Evolutionary conservation across 2,888 invertebrate species (phyloP).

Genomic region (Aethes cnicana): DNA sequence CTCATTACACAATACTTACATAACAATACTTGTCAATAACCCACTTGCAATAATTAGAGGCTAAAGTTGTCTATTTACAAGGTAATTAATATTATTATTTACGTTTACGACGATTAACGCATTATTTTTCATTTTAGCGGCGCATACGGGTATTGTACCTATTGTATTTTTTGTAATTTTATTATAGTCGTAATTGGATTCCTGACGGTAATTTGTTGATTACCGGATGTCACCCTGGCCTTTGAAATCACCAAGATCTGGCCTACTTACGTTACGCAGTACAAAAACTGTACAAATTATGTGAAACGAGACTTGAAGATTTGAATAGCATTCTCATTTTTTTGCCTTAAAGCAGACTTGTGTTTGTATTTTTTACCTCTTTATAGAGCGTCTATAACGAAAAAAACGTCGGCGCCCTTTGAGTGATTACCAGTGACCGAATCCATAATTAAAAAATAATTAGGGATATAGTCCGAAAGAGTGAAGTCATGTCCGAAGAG

Average conservation of each 20-base stretch:
- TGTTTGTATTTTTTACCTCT: too few species aligned
- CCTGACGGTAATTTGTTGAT: constrained; percentile 30
- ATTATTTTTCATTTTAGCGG: constrained; percentile 15
- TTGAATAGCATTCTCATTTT: too few species aligned
- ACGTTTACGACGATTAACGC: constrained; percentile 9
- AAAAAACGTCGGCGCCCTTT: constrained; percentile 9
- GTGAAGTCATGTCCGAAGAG: constrained; percentile 8
- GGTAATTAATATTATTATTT: constrained; percentile 10
- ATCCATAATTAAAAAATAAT: constrained; percentile 17
- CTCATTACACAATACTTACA: neutral
- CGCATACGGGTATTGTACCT: constrained; percentile 7
- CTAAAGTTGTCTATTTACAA: constrained; percentile 5
- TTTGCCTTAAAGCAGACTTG: too few species aligned
- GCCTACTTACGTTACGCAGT: too few species aligned
- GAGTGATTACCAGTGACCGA: constrained; percentile 2
- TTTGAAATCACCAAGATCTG: constrained; percentile 15
- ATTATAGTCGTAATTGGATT: constrained; percentile 16
- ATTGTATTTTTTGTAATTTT: too few species aligned
- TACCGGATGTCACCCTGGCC: constrained; percentile 37
- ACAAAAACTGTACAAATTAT: too few species aligned
- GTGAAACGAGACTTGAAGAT: too few species aligned
- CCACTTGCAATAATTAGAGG: constrained; percentile 16
- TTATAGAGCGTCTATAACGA: too few species aligned
- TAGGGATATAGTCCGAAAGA: neutral
- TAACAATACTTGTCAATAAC: constrained; percentile 9